Base-by-base conservation (phyloP, 2,113 vertebrate genomes). In the Alouatta palliata region DNA sequence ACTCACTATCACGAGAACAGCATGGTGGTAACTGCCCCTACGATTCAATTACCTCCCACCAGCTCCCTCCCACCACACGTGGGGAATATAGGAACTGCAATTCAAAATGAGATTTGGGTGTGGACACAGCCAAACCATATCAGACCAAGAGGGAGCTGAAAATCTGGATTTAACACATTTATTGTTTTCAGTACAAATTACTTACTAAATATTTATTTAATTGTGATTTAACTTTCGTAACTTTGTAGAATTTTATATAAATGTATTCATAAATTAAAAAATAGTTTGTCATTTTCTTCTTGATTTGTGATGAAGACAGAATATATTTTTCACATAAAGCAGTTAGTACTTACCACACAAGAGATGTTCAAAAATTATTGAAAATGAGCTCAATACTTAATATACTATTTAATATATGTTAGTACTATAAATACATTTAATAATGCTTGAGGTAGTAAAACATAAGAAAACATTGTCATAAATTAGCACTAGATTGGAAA, bases 271-370 rank as follows among this genome's bases (percentile, higher is more conserved):
- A 83, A 87, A 77, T 79, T 56, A 87, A 76, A 96, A 94, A 93
- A 84, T 19, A 94, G 30, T 85, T 84, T 86, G 73, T 54, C 10
- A 19, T 68, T 32, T 88, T 75, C 21, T 76, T 76, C n/a, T 85
- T 90, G 54, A 97, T 90, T 94, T 85, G 79, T 64, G 71, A 89
- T 80, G 86, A 91, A 84, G 71, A 94, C 83, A 94, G 85, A 91
- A 20, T 56, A 58, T 84, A 47, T 75, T 87, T 94, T 85, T 89
- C 27, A 23, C 19, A 80, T 94, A 56, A 97, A 89, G 9, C 84
- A 86, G 20, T 8, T 75, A 49, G 16, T 85, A 76, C 32, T 97
- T 12, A 87, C 20, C 70, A 27, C 8, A n/a, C 40, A 90, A 64
- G n/a, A 84, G 45, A 79, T 47, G 8, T 87, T 95, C n/a, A 92